Evolutionary conservation across 1,140 invertebrate genomes (phyloP), one percentile per base, ranked within the genome.

Genomic region (Drosophila kikkawai): DNA sequence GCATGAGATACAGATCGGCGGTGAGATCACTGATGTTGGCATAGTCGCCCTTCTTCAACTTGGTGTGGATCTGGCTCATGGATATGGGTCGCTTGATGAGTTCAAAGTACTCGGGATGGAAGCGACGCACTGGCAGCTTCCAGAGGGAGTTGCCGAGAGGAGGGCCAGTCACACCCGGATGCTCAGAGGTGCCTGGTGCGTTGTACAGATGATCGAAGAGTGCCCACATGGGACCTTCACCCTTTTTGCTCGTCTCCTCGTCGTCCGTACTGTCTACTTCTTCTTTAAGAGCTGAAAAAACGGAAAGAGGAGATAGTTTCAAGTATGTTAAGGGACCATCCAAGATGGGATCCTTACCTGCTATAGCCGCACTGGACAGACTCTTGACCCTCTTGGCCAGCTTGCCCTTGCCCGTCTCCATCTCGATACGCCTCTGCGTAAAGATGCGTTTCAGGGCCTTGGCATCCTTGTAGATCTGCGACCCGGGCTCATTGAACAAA

Each of bases 61-160:
- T 99, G 55, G 97, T 96, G 71, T 96, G 95, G 65, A 99, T 99
- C 93, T 99, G 97, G 60, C 96, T 95, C 74, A 99, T 93, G 0
- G 99, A 99, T 75, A 99, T 96, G 1, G 99, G 99, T 92, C 98
- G 97, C 91, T 98, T 98, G 53, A 99, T 99, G 92, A 98, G 97
- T 83, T 97, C 97, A 93, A 99, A 99, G 92, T 99, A 99, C 94
- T 99, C 99, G 1, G 99, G 97, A 94, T 99, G 99, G 74, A 95
- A 96, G 32, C 96, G 94, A 69, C 96, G 97, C 13, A 97, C 98
- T 4, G 99, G 99, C 57, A 99, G 94, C 88, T 97, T 97, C 95
- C 97, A 96, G 93, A 99, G 98, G 15, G 98, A 97, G 93, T 99
- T 97, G 17, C 97, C 96, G 75, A 99, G 93, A 47, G 95, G 93